phyloP scores from a whole-genome alignment of 1,140 invertebrate species.

The Daktulosphaira vitifoliae region DNA sequence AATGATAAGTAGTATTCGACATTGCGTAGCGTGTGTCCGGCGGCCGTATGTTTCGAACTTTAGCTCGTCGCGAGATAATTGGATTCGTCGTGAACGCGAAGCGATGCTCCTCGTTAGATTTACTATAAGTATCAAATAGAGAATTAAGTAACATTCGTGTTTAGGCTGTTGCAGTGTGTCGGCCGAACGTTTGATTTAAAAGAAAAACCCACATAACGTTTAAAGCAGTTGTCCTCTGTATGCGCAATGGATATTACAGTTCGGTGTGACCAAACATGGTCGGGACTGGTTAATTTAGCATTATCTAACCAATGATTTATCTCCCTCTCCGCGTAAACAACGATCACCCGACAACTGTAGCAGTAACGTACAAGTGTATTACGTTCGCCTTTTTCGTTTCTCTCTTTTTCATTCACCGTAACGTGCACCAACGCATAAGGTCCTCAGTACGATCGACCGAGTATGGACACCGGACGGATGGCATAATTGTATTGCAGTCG shows the following conservation, averaged over 20 bases:
- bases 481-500: no score
- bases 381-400: neutral
- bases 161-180: neutral
- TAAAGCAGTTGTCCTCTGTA: constrained; percentile 9
- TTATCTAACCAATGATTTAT: constrained; percentile 30
- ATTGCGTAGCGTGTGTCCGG: no score
- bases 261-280: constrained; percentile 29
- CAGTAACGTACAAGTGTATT: no score
- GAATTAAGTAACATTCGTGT: constrained; percentile 4
- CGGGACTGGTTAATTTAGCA: constrained; percentile 28
- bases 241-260: neutral
- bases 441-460: no score
- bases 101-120: no score
- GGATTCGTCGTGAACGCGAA: no score
- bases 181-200: constrained; percentile 4
- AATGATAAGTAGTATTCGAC: no score
- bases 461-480: no score
- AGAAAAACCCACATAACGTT: constrained; percentile 9
- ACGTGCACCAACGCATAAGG: neutral
- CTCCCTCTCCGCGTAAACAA: neutral
- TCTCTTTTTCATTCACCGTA: neutral
- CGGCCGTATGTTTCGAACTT: no score
- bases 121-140: no score
- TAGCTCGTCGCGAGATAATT: no score
- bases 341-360: neutral